Evolutionary conservation across 2,797 vertebrate species (phyloP).

Genomic region (Schizopygopsis malacanthus): DNA sequence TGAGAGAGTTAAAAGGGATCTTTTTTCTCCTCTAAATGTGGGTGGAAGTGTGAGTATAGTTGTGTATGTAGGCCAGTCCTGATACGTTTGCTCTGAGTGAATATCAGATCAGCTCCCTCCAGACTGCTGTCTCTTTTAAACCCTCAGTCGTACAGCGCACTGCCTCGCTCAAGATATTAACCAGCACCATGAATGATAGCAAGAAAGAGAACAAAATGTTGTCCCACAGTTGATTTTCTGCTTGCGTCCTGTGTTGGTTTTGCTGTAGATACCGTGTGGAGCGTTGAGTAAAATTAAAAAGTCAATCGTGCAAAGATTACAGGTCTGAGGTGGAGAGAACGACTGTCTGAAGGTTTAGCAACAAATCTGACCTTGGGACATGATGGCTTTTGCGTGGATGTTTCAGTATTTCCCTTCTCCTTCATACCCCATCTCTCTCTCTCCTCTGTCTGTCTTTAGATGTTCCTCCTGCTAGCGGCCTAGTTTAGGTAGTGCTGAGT

Average conservation of each 20-base stretch:
- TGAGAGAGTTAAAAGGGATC: slow-evolving; percentile 14
- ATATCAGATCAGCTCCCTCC: slow-evolving; percentile 64
- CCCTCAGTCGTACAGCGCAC: slow-evolving; percentile 31
- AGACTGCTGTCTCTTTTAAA: slow-evolving; percentile 61
- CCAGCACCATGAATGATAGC: slow-evolving; percentile 24
- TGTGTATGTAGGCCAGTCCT: slow-evolving; percentile 81
- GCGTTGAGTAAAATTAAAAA: slow-evolving; percentile 2
- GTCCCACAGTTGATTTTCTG: slow-evolving; percentile 16
- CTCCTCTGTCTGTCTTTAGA: slow-evolving; percentile 12
- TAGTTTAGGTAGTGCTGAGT: slow-evolving; percentile 49
- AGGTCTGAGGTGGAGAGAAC: background rate
- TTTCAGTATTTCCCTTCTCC: background rate
- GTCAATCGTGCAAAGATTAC: background rate
- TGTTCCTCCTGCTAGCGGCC: slow-evolving; percentile 17
- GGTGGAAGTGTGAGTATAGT: slow-evolving; percentile 56
- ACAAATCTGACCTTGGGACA: slow-evolving; percentile 45
- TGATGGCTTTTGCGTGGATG: slow-evolving; percentile 9
- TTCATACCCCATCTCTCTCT: background rate
- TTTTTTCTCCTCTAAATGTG: slow-evolving; percentile 43
- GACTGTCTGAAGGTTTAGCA: background rate
- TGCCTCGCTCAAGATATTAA: slow-evolving; percentile 41
- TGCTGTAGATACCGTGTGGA: slow-evolving; percentile 13
- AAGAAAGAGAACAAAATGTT: slow-evolving; percentile 25
- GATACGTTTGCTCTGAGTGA: slow-evolving; percentile 65
- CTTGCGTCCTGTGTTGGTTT: slow-evolving; percentile 37